These are phyloP conservation scores for Turnix velox DNA, from an alignment of 2,113 vertebrate species.

Conservation along the genomic window DNA sequence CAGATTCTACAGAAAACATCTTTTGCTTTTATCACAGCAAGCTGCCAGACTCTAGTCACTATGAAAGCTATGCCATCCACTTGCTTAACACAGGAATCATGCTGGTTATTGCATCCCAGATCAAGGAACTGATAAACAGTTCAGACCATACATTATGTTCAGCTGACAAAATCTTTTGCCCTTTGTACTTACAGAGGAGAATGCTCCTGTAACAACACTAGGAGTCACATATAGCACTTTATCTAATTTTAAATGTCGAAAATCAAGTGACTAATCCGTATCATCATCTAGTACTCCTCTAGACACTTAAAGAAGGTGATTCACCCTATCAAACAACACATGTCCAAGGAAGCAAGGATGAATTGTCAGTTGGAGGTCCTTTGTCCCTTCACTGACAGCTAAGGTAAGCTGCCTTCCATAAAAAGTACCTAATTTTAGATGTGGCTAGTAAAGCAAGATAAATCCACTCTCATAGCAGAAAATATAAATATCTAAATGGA, in stretches of 20 bases:
- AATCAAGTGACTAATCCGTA: constrained; percentile 6
- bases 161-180: constrained; percentile 22
- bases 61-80: neutral
- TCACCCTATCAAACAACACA: neutral
- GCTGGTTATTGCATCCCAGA: neutral
- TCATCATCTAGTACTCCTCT: neutral
- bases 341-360: neutral
- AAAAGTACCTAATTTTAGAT: neutral
- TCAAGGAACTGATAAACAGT: constrained; percentile 26
- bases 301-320: neutral
- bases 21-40: constrained; percentile 12
- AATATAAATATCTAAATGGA: neutral
- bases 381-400: neutral
- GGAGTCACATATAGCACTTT: neutral
- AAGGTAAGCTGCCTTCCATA: neutral
- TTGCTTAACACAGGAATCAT: constrained; percentile 5
- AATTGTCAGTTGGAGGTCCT: neutral
- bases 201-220: neutral
- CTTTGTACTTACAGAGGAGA: neutral
- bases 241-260: constrained; percentile 7
- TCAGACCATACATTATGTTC: constrained; percentile 1
- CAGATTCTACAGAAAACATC: neutral
- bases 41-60: neutral
- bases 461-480: neutral
- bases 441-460: neutral